Percentiles rank a stretch among this genome's conserved stretches.
These are phyloP conservation scores for Andrena chrysosceles DNA, from an alignment of 2,888 invertebrate genomes.

Conservation along the genomic window DNA sequence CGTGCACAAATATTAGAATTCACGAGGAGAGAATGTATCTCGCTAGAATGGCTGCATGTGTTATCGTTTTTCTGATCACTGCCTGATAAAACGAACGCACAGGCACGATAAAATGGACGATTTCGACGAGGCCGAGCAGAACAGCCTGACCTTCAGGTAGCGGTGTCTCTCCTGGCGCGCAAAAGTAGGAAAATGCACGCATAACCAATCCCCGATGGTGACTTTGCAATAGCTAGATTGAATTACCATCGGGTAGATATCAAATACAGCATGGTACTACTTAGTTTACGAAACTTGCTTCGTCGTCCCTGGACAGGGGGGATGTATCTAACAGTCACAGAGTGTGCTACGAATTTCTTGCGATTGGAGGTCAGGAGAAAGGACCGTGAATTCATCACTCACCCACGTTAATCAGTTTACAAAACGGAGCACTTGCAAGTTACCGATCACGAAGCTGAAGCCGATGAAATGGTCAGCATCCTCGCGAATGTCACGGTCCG, in stretches of 20 bases:
- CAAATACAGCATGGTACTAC: conserved; percentile 39
- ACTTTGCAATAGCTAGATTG: conserved; percentile 38
- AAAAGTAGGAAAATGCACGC: conserved; percentile 38
- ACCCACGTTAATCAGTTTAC: background rate
- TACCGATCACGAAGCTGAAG: background rate
- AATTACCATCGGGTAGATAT: conserved; percentile 56
- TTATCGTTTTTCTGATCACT: background rate
- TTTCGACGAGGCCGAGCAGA: conserved; percentile 19
- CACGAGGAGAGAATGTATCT: background rate
- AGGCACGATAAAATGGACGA: background rate
- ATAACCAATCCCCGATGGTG: conserved; percentile 41
- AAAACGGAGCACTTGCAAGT: background rate
- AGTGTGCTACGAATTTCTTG: too few relatives aligned
- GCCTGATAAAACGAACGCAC: background rate
- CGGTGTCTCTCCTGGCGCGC: conserved; percentile 9
- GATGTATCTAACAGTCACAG: background rate
- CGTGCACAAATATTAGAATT: background rate
- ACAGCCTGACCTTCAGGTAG: conserved; percentile 22
- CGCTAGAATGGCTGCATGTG: background rate
- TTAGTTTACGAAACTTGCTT: conserved; percentile 29
- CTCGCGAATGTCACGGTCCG: conserved; percentile 31
- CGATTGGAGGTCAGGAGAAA: too few relatives aligned
- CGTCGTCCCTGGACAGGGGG: conserved; percentile 5
- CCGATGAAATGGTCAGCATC: conserved; percentile 16
- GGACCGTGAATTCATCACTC: background rate